Base-by-base conservation (phyloP, 2,888 invertebrate genomes). In the Sinohyriopsis cumingii region DNA sequence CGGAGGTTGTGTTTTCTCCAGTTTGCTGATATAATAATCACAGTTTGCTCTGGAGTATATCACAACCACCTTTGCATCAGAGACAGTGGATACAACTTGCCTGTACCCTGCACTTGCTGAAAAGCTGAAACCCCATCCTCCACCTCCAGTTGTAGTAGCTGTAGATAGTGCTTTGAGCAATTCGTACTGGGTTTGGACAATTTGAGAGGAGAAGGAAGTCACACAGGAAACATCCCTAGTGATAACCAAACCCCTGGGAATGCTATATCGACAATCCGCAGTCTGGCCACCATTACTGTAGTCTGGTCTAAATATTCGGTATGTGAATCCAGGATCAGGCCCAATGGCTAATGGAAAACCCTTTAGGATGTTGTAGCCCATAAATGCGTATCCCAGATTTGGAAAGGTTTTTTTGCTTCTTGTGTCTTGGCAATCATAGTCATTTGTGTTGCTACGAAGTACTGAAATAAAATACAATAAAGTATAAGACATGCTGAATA, bases 261-360 rank as follows among this genome's bases (percentile, higher is more conserved):
- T 57, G 53, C 66, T 66, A 55, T 24, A 72, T 25, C 76, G 65
- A 22, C 73, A 76, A 56, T 76, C 76, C 1, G 61, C 69, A 22
- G 72, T 70, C 22, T 72, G 72, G 1, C 20, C 24, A 0, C 65
- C 70, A 3, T 28, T 20, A 22, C 59, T 45, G 55, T 76, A 72
- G 59, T 74, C 72, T 4, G 72, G 68, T 9, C 25, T 7, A 64
- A 76, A 76, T 19, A 76, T 76, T 15, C 73, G 76, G 25, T 60
- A 68, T 2, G 73, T 76, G 59, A 74, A 76, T 5, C 76, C 73
- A 22, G 76, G 76, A 53, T 76, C 76, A 55, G 72, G 73, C 19
- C 74, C 73, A 20, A 56, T 28, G 20, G 72, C 62, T 12, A 71
- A 61, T 6, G 75, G 75, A 64, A 24, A 75, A 18, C 75, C 76